Base-by-base conservation (phyloP, 2,113 vertebrate species). In the Myrmophylax atrothorax region DNA sequence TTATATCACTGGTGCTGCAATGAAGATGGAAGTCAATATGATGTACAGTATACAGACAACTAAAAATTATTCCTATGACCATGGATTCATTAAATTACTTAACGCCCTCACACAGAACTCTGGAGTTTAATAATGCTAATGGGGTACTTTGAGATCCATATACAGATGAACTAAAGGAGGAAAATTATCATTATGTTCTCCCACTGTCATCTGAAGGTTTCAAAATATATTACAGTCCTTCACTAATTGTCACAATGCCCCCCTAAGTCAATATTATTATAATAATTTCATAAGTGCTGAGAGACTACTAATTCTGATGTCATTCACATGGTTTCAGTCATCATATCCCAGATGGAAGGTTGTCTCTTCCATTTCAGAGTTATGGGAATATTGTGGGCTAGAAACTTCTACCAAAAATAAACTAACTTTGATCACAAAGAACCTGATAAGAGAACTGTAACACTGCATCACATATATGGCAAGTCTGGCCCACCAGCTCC, bases 221-320 rank as follows among this genome's bases (percentile, higher is more conserved):
- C 79, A 94, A 92, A 94, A 94, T 90, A 93, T 64, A 94, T 96
- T 94, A 60, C 92, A 96, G 84, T 95, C 90, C 90, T 96, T 96
- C 90, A 89, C 73, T 90, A 96, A 95, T 90, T 5, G 64, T 89
- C 80, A 86, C 88, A 81, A 72, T 84, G 85, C 52, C 93, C 79
- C 83, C 59, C 90, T 96, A 90, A 74, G 88, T 92, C 86, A 94
- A 92, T 93, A 94, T 96, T 93, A 92, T 94, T 72, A 68, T 35
- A 93, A 84, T 35, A 10, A 58, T 69, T 87, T 76, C 4, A 0
- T 55, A 94, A 95, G 64, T 81, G 46, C 60, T 25, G 24, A 88
- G 44, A 81, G 67, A 53, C 73, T 56, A 53, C 73, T 56, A 52
- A 81, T 92, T 90, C 58, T 88, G 75, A 63, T 64, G 56, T 85